Conservation (phyloP, 1,140 invertebrate genomes). For the Colletes gigas region DNA sequence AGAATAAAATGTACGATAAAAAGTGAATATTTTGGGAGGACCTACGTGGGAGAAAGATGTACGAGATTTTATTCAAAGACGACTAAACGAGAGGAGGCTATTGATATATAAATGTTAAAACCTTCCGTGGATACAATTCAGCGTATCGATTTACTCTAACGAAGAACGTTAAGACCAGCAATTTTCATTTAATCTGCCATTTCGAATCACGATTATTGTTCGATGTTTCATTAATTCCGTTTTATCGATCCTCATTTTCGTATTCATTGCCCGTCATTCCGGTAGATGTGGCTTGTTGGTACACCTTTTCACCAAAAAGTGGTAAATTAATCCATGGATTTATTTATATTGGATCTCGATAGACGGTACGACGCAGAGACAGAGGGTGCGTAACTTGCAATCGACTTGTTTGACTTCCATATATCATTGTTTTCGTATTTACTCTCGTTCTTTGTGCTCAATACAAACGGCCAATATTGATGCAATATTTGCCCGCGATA, state of each 20-base stretch:
- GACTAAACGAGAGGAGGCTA: background rate
- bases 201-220: background rate
- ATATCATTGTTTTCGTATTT: constrained; percentile 54
- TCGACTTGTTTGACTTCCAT: constrained; percentile 47
- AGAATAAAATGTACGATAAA: no score
- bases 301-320: background rate
- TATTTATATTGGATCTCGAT: constrained; percentile 29
- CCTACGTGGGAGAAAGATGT: background rate
- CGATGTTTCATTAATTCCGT: background rate
- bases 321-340: constrained; percentile 31
- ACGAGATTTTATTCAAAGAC: no score
- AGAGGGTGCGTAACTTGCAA: background rate
- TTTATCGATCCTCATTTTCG: background rate
- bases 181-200: background rate
- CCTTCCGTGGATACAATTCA: background rate
- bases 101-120: background rate
- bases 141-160: background rate
- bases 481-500: constrained; percentile 27
- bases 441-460: constrained; percentile 16
- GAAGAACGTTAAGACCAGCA: background rate
- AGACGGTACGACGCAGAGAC: background rate
- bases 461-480: constrained; percentile 37
- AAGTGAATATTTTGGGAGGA: no score
- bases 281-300: background rate
- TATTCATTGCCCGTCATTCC: background rate